Evolutionary conservation across 2,888 invertebrate species (phyloP).

Genomic region (Tenodera sinensis): DNA sequence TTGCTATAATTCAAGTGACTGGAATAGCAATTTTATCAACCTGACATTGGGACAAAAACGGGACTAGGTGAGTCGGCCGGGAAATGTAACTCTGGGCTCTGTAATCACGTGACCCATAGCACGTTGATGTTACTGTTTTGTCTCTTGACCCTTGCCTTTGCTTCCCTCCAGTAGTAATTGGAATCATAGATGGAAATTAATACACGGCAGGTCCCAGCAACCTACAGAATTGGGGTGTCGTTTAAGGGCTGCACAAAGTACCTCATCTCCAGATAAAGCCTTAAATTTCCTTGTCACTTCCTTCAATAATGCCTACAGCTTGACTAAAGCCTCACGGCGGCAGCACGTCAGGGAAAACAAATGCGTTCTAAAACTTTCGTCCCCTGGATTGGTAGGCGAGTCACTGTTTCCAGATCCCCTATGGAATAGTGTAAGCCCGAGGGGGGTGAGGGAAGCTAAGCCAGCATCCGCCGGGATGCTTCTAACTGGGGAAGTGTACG

Average conservation of each 20-base stretch:
- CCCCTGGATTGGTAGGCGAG: no score
- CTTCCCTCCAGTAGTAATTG: slow-evolving; percentile 14
- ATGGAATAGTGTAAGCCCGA: no score
- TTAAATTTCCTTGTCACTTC: no score
- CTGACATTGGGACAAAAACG: background rate
- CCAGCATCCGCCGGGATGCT: no score
- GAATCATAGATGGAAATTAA: background rate
- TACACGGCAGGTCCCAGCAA: background rate
- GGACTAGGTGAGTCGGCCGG: background rate
- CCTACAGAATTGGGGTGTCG: background rate
- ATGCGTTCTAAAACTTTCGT: no score
- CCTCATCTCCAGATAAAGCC: no score
- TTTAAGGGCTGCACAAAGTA: background rate
- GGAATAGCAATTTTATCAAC: background rate
- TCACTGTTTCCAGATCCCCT: no score
- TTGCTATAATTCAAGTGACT: background rate
- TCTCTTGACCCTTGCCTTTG: background rate
- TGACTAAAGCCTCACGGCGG: no score
- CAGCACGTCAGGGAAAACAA: no score
- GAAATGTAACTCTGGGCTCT: background rate
- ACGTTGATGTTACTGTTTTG: background rate
- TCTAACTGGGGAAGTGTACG: no score
- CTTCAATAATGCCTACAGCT: no score
- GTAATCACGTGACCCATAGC: background rate
- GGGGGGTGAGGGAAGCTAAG: no score